These are phyloP conservation scores for Physocephala rufipes DNA, from an alignment of 2,888 invertebrate species.

Conservation along the genomic window DNA sequence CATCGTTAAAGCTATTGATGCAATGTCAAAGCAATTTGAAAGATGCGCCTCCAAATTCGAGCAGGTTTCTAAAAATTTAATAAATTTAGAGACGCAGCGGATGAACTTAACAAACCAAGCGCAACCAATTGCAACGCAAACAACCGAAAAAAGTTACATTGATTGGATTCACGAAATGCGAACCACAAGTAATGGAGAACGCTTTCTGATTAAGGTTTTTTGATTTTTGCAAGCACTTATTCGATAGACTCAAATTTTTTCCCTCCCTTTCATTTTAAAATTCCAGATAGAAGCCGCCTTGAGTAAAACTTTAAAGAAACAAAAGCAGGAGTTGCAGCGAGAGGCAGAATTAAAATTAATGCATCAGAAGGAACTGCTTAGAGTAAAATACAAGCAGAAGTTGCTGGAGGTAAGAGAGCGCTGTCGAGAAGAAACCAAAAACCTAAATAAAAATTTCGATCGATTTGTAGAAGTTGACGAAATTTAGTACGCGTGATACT, in stretches of 20 bases:
- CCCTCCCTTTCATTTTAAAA: not conserved
- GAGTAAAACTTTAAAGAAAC: constrained; percentile 56
- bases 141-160: constrained; percentile 51
- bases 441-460: not conserved
- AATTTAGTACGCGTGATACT: constrained; percentile 36
- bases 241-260: not conserved
- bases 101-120: not conserved
- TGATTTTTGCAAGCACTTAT: not conserved
- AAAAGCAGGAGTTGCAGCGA: constrained; percentile 54
- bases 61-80: constrained; percentile 43
- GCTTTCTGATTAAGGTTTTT: constrained; percentile 59
- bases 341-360: constrained; percentile 56
- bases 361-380: constrained; percentile 57
- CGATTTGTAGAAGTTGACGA: constrained; percentile 48
- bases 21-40: constrained; percentile 52
- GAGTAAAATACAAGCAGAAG: constrained; percentile 57
- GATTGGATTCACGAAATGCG: constrained; percentile 64
- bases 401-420: constrained; percentile 52
- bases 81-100: not conserved
- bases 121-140: constrained; percentile 36
- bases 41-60: constrained; percentile 53
- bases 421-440: too few relatives aligned
- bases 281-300: constrained; percentile 56
- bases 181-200: constrained; percentile 56
- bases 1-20: constrained; percentile 51